phyloP scores from a whole-genome alignment of 2,888 invertebrate species.

The Diabrotica balteata region DNA sequence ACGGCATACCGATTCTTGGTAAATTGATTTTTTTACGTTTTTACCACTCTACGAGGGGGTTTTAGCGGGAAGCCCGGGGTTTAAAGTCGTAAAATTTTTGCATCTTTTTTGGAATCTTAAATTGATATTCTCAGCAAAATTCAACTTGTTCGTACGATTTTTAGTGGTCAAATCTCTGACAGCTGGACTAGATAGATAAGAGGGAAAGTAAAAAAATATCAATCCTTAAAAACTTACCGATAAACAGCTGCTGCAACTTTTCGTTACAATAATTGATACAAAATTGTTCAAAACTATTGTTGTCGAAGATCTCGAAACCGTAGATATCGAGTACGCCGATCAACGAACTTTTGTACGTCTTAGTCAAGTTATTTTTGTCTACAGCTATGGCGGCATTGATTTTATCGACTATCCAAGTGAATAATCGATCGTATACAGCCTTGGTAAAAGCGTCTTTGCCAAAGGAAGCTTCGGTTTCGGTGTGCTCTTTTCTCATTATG shows the following conservation, averaged over 20 bases:
- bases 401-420: slow-evolving; percentile 91
- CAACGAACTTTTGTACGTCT: slow-evolving; percentile 75
- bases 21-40: too few relatives aligned
- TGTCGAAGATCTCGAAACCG: slow-evolving; percentile 97
- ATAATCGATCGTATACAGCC: slow-evolving; percentile 93
- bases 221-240: slow-evolving; percentile 66
- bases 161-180: too few relatives aligned
- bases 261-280: slow-evolving; percentile 99
- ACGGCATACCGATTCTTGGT: too few relatives aligned
- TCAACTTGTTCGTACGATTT: too few relatives aligned
- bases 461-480: slow-evolving; percentile 82
- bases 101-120: too few relatives aligned
- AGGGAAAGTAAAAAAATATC: too few relatives aligned
- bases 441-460: slow-evolving; percentile 94
- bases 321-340: slow-evolving; percentile 98
- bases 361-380: slow-evolving; percentile 61
- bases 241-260: slow-evolving; percentile 96
- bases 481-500: slow-evolving; percentile 89
- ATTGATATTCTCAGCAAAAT: too few relatives aligned
- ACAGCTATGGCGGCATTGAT: slow-evolving; percentile 92
- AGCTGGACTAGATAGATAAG: too few relatives aligned
- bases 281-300: slow-evolving; percentile 97
- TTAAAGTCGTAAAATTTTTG: too few relatives aligned
- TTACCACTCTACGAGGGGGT: too few relatives aligned
- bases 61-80: too few relatives aligned